Evolutionary conservation across 35 echinoderm and acorn worm genomes (phyloP), one percentile per base, ranked within the genome.

Genomic region (Heliocidaris tuberculata): DNA sequence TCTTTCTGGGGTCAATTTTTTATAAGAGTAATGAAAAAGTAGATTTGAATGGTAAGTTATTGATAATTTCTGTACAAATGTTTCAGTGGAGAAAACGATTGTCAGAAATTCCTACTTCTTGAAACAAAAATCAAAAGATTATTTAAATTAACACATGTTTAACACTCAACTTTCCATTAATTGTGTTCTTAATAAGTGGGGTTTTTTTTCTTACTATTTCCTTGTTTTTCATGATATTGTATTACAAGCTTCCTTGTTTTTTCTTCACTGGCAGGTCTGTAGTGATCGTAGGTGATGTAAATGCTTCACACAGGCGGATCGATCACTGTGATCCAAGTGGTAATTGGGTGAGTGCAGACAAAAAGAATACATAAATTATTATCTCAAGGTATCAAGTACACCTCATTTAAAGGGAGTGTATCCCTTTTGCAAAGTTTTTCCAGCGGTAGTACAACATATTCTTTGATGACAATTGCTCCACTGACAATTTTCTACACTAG

Each of bases 291-390:
- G 98, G 98, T 85, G 98, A 99, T 88, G 93, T 99, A 0, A 99
- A 99, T 86, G 94, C 94, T 90, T 96, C 95, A 17, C 98, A 97
- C 93, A 94, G 95, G 92, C 95, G 94, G 7, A 99, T 99, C 85
- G 98, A 99, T 85, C 96, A 99, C 85, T 99, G 98, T 97, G 94
- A 99, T 88, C 96, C 97, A 70, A 90, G 92, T 93, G 91, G 50
- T 13, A 56, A 59, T 52, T 24, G 50, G 47, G 91, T 93, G 56
- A 31, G 91, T 59, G 5, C 47, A 89, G 85, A 78, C 65, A n/a
- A 78, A 42, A 78, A n/a, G 65, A n/a, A 78, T 7, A n/a, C 21
- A 78, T 78, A n/a, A 56, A 56, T 56, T 12, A 56, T 56, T 13
- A 56, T 13, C 2, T 1, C 52, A 56, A 10, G 15, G 52, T 56